Evolutionary conservation across 2,797 vertebrate genomes (phyloP).

Genomic region (Apogon talboti): DNA sequence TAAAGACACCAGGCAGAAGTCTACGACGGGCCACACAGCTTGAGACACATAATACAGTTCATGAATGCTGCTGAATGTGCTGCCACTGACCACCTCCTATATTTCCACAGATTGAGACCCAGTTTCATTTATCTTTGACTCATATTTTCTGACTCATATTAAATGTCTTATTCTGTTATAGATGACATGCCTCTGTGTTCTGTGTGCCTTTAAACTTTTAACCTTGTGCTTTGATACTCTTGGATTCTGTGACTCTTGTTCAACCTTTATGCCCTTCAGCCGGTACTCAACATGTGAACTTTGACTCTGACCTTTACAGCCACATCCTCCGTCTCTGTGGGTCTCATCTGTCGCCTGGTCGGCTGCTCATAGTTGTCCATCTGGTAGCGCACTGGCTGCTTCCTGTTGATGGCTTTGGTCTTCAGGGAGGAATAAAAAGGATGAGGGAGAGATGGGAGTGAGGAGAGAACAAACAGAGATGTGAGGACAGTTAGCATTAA

Average conservation of each 20-base stretch:
- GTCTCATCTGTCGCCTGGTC: conserved; percentile 83
- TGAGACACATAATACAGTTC: background rate
- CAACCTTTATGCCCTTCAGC: background rate
- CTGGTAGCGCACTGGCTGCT: conserved; percentile 92
- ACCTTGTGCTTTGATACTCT: background rate
- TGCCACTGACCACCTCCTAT: background rate
- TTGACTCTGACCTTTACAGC: conserved; percentile 91
- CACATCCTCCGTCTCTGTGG: conserved; percentile 88
- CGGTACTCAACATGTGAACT: conserved; percentile 27
- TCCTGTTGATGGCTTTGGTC: conserved; percentile 95
- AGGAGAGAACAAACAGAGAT: conserved; percentile 9
- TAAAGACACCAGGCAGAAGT: background rate
- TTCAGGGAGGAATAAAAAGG: conserved; percentile 55
- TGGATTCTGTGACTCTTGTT: background rate
- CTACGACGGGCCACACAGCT: background rate
- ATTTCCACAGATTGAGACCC: background rate
- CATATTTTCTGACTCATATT: too few species aligned
- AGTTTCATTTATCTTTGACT: too few species aligned
- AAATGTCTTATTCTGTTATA: background rate
- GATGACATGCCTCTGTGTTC: too few species aligned
- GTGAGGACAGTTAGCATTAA: conserved; percentile 23
- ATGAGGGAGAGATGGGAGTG: conserved; percentile 9
- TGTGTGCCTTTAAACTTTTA: background rate
- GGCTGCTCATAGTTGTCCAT: conserved; percentile 92
- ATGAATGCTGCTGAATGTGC: conserved; percentile 7